Evolutionary conservation across 2,113 vertebrate species (phyloP).

Genomic region (Vireo altiloquus): DNA sequence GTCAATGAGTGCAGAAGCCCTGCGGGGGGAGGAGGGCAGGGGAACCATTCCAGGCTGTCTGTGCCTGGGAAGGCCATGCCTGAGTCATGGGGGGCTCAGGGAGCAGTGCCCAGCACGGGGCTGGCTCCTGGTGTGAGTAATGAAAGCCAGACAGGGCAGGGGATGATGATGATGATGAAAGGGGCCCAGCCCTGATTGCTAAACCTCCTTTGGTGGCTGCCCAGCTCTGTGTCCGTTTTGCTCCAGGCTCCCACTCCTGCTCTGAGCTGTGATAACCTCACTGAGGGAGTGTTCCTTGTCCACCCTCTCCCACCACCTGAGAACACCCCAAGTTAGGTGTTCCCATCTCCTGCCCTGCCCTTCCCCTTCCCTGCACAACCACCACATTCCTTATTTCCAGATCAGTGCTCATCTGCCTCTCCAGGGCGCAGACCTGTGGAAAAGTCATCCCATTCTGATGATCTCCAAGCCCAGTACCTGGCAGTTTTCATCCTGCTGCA

Average conservation of each 20-base stretch:
- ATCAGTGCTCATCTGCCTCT: neutral
- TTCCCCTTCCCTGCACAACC: neutral
- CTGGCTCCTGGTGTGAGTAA: neutral
- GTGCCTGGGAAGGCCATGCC: accelerated
- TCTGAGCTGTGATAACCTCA: neutral
- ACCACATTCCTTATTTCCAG: neutral
- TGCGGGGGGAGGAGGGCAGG: neutral
- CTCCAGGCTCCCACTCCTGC: neutral
- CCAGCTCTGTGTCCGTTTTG: neutral
- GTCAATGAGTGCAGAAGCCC: neutral
- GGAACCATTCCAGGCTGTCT: neutral
- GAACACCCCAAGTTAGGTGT: neutral
- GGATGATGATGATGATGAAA: neutral
- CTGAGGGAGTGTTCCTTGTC: neutral
- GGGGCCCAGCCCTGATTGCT: neutral
- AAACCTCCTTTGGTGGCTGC: neutral
- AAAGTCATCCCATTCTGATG: neutral
- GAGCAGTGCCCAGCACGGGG: accelerated
- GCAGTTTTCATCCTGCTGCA: neutral
- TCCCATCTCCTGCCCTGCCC: neutral
- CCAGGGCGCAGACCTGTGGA: neutral
- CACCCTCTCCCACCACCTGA: neutral
- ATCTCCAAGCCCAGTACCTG: neutral
- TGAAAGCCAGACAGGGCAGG: neutral
- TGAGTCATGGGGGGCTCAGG: neutral